These are phyloP conservation scores for Contarinia nasturtii DNA, from an alignment of 1,140 invertebrate species.

Conservation along the genomic window DNA sequence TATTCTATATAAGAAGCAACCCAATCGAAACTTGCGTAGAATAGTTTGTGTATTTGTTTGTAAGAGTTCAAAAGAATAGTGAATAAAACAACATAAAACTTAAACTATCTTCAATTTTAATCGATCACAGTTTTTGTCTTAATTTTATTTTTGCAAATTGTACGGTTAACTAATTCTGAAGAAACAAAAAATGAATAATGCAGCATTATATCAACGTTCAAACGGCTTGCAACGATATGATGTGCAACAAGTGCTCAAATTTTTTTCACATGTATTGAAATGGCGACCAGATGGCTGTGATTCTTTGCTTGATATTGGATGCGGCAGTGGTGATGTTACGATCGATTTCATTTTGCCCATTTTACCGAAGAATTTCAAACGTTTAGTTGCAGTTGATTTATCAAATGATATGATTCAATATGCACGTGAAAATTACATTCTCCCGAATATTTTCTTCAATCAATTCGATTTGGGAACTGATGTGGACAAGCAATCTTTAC, in stretches of 20 bases:
- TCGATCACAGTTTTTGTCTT: background rate
- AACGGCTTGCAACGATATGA: constrained; percentile 47
- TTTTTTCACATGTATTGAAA: constrained; percentile 35
- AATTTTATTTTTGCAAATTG: background rate
- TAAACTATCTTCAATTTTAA: too few species aligned
- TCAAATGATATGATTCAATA: constrained; percentile 49
- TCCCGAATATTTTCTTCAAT: background rate
- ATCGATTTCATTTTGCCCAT: constrained; percentile 40
- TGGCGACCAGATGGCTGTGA: constrained; percentile 33
- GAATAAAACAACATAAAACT: background rate
- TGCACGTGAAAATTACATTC: constrained; percentile 20
- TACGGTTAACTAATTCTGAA: background rate
- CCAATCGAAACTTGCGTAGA: too few species aligned
- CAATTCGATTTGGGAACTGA: background rate
- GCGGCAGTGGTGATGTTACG: constrained; percentile 56
- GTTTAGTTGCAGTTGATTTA: constrained; percentile 41
- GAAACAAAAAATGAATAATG: constrained; percentile 33
- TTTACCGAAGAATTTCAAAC: constrained; percentile 30
- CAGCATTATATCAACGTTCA: constrained; percentile 37
- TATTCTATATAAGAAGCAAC: too few species aligned
- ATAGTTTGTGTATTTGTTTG: too few species aligned
- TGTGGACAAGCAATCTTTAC: background rate
- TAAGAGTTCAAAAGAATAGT: background rate
- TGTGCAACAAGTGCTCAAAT: constrained; percentile 40
- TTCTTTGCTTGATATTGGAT: constrained; percentile 55